These are phyloP conservation scores for Sebastes glaucus DNA, from an alignment of 2,797 vertebrate species.

Conservation along the genomic window DNA sequence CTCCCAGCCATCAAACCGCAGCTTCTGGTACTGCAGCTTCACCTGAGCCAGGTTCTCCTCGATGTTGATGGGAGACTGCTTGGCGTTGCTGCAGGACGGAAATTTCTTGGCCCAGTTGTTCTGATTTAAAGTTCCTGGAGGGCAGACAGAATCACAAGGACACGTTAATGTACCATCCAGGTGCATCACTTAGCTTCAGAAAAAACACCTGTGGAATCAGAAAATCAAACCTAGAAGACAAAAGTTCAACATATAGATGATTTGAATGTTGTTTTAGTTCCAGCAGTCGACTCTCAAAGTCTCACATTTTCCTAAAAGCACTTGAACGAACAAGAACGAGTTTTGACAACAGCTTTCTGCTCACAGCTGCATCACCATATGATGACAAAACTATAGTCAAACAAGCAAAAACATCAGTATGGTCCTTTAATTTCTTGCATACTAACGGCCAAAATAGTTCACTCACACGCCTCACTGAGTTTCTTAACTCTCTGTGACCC, in stretches of 20 bases:
- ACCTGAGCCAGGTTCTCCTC: constrained; percentile 93
- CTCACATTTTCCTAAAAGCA: neutral
- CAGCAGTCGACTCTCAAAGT: no score
- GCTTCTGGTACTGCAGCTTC: constrained; percentile 91
- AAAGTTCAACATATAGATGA: neutral
- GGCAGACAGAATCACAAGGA: neutral
- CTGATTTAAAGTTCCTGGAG: constrained; percentile 92
- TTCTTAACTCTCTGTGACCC: neutral
- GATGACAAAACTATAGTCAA: neutral
- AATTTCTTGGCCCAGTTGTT: constrained; percentile 96
- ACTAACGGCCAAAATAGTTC: neutral
- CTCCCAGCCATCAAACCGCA: constrained; percentile 92
- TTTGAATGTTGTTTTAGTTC: no score
- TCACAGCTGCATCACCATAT: neutral
- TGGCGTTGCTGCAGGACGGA: constrained; percentile 93
- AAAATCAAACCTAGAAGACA: neutral
- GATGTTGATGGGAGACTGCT: constrained; percentile 96
- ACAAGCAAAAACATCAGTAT: neutral
- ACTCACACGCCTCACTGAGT: rapidly evolving
- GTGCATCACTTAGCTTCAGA: neutral
- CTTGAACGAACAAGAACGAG: neutral
- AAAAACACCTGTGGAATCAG: neutral
- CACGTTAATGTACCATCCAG: no score
- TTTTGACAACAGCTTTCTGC: neutral
- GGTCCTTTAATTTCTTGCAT: neutral